Base-by-base conservation (phyloP, 2,888 invertebrate species). In the Slavum lentiscoides region DNA sequence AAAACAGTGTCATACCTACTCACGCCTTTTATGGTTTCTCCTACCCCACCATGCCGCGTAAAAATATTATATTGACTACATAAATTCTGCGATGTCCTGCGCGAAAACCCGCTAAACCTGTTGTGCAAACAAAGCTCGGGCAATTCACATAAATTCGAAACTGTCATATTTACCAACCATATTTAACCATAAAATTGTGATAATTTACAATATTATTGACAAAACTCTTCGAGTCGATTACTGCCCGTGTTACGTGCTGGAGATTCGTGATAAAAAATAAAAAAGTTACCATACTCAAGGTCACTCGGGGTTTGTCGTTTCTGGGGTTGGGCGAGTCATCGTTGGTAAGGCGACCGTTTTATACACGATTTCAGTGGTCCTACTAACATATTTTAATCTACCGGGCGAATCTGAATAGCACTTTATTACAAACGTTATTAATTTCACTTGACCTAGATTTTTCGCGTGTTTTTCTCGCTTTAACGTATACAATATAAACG, bases 381-480 rank as follows among this genome's bases (percentile, higher is more conserved):
- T 30, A 43, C 43, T 7, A 4, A 43, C 9, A 43, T 67, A 39
- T 67, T 68, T 55, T 70, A 72, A 80, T 80, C 72, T 72, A 72
- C 66, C 13, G 39, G 43, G 5, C n/a, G 64, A 62, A 80, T 80
- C 70, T 70, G 58, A 39, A 66, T 72, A 53, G 61, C 17, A 7
- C 49, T 61, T 76, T 76, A 62, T 66, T 67, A 67, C 39, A 17
- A 58, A n/a, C 55, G 55, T 23, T 58, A 58, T 80, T 80, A 64
- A 80, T 80, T 80, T 80, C 39, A 72, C 43, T 72, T 72, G 80
- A 80, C 80, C 80, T 72, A 80, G 39, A 58, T 80, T 64, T 53
- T 13, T 15, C 2, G 62, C 61, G 61, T 62, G 61, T 53, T 67
- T 49, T 43, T 58, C 13, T 43, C 37, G 9, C 43, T 43, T 21